phyloP scores from a whole-genome alignment of 2,888 invertebrate genomes.

The Amphipyra berbera region DNA sequence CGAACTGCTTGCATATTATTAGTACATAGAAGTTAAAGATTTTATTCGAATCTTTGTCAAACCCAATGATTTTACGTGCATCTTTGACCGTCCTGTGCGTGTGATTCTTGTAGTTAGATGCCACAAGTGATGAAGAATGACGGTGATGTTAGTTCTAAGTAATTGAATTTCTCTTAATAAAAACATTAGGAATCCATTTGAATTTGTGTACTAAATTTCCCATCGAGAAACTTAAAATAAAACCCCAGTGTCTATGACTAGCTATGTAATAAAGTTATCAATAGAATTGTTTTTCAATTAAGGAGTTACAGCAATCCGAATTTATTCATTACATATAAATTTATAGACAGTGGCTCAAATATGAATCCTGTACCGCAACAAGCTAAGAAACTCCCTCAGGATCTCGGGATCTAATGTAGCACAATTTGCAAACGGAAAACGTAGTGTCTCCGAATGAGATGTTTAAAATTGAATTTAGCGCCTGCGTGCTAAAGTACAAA shows the following conservation, averaged over 20 bases:
- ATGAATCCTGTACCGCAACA: slow-evolving; percentile 87
- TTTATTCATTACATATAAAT: slow-evolving; percentile 73
- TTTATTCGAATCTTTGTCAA: background rate
- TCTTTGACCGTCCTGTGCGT: too few species aligned
- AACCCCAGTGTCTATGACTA: background rate
- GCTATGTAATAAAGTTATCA: slow-evolving; percentile 6
- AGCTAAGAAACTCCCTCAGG: slow-evolving; percentile 88
- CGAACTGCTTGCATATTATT: slow-evolving; percentile 19
- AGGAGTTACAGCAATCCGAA: slow-evolving; percentile 44
- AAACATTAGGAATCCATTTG: too few species aligned
- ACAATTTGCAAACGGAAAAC: slow-evolving; percentile 60
- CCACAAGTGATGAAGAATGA: too few species aligned
- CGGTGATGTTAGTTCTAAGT: too few species aligned
- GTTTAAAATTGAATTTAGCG: slow-evolving; percentile 30
- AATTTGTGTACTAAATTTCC: too few species aligned
- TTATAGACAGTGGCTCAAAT: slow-evolving; percentile 83
- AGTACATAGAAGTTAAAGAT: background rate
- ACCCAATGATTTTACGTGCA: too few species aligned
- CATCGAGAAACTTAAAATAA: background rate
- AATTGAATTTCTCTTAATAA: too few species aligned
- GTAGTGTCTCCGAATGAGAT: slow-evolving; percentile 7
- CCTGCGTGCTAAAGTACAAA: slow-evolving; percentile 52
- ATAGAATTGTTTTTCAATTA: slow-evolving; percentile 60
- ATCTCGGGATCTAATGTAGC: slow-evolving; percentile 80
- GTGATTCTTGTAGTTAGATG: too few species aligned